phyloP scores from a whole-genome alignment of 2,113 vertebrate genomes.

The Neomonachus schauinslandi region DNA sequence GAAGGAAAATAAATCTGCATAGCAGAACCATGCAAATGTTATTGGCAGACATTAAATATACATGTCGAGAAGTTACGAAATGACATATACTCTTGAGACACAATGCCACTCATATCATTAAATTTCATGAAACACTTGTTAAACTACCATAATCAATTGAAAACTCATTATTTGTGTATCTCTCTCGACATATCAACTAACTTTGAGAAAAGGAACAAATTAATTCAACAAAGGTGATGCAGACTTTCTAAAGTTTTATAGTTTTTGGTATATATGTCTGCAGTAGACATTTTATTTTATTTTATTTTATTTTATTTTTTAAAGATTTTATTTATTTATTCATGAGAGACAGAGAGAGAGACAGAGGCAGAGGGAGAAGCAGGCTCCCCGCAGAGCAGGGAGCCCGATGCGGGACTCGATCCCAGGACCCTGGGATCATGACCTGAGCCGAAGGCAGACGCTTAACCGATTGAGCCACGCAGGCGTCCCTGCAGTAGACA shows the following conservation, averaged over 20 bases:
- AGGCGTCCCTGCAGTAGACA: too few species aligned
- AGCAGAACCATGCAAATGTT: constrained; percentile 70
- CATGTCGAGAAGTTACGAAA: background rate
- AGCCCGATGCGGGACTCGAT: too few species aligned
- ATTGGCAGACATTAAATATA: constrained; percentile 72
- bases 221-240: background rate
- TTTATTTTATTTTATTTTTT: too few species aligned
- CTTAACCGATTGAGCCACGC: too few species aligned
- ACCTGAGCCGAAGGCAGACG: too few species aligned
- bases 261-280: background rate
- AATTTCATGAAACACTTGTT: background rate
- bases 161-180: background rate
- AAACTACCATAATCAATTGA: background rate
- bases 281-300: background rate
- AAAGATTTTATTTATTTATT: too few species aligned
- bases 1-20: constrained; percentile 77
- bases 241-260: background rate
- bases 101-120: background rate
- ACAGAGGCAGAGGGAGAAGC: too few species aligned
- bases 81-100: background rate
- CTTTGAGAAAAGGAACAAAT: background rate
- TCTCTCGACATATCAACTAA: background rate
- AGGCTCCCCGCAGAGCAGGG: too few species aligned
- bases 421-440: too few species aligned
- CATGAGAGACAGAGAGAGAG: too few species aligned